Conservation (phyloP, 64 coral and sea anemone genomes). For the Orbicella faveolata region DNA sequence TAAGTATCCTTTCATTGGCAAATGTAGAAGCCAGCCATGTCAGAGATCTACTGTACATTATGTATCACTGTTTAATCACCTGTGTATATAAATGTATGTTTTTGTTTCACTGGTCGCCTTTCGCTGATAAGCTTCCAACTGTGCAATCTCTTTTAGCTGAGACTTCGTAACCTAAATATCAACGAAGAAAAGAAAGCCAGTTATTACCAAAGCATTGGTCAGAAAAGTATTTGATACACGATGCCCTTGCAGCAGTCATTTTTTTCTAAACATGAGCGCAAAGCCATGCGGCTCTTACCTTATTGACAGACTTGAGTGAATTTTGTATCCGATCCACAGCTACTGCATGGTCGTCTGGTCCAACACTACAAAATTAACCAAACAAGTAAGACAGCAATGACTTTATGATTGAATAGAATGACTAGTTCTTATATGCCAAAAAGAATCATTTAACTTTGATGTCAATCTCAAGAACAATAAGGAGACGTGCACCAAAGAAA, state of each 20-base stretch:
- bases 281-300: slow-evolving; percentile 27
- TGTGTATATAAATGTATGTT: slow-evolving; percentile 87
- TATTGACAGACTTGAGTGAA: slow-evolving; percentile 75
- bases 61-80: slow-evolving; percentile 34
- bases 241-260: neutral
- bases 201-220: neutral
- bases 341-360: slow-evolving; percentile 90
- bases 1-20: too few species aligned
- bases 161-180: slow-evolving; percentile 53
- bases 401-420: neutral
- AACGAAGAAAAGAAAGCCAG: neutral
- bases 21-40: too few species aligned
- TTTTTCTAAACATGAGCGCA: neutral
- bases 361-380: slow-evolving; percentile 56
- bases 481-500: too few species aligned
- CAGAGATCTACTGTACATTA: neutral
- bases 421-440: too few species aligned
- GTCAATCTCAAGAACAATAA: neutral
- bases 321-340: slow-evolving; percentile 88
- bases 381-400: neutral
- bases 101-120: slow-evolving; percentile 58
- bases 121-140: slow-evolving; percentile 77
- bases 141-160: slow-evolving; percentile 85
- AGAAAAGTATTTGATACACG: neutral
- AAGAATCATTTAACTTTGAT: too few species aligned